Evolutionary conservation across 2,797 vertebrate genomes (phyloP), one percentile per base, ranked within the genome.

Genomic region (Takifugu rubripes): DNA sequence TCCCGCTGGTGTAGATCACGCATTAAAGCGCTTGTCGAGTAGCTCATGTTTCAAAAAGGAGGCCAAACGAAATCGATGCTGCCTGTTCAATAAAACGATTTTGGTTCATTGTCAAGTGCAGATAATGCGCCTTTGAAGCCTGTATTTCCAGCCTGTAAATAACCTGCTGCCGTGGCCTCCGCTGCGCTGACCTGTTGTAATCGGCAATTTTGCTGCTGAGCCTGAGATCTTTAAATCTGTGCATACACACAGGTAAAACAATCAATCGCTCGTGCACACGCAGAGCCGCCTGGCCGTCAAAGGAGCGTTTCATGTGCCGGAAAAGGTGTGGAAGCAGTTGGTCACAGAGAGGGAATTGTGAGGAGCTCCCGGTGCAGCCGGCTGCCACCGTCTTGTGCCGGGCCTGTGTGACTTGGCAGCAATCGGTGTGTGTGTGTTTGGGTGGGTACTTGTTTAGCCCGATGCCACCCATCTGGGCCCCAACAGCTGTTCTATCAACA

Each of bases 321-420:
- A 47, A 62, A 65, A 75, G 82, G 68, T 82, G 82, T 79, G 71
- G 72, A 70, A 69, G 63, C 70, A 72, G 83, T 56, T 67, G 3
- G 82, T 81, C 75, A 90, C 88, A 90, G 80, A 88, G 87, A 68
- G 81, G 65, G 61, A 85, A 82, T 85, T 91, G 90, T 89, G 79
- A 77, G 75, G 58, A 6, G 52, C 17, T 73, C 84, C 86, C 62
- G 66, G 68, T 65, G 31, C 74, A 76, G 55, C 74, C 75, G 72
- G 77, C 83, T 82, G 82, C 84, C 83, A 63, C 72, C 83, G 46
- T 84, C 86, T 84, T 80, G 83, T 75, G 81, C 82, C 81, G 66
- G 61, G 82, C 77, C 83, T 84, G 88, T 87, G 82, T 88, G 78
- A 90, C 80, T 86, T 91, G 87, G 90, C 91, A 89, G 83, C 81